Base-by-base conservation (phyloP, 1,140 invertebrate genomes). In the Polypedilum pembai region DNA sequence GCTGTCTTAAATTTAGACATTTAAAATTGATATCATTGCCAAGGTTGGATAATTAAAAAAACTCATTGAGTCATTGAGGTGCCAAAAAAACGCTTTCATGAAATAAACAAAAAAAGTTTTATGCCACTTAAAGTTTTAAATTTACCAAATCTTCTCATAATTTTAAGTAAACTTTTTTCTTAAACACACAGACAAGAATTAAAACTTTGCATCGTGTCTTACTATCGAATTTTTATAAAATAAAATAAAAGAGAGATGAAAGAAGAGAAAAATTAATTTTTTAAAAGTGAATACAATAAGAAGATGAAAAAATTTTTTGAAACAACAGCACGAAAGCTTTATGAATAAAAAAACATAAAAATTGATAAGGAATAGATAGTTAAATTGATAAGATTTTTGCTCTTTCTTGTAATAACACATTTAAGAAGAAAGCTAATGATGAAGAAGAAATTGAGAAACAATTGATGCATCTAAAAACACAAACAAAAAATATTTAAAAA, bases 271-370 rank as follows among this genome's bases (percentile, higher is more conserved):
- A 56, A n/a, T 56, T 56, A 56, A 56, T n/a, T n/a, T 45, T 45
- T 45, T 12, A 45, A 56, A 56, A 56, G n/a, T 56, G 12, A 56
- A 56, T 56, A 56, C 12, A 56, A 45, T 45, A 12, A 56, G n/a
- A 56, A 12, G n/a, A 10, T 45, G 41, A 66, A 20, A 69, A 69
- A 69, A 20, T 20, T 69, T 20, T n/a, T 18, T 18, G 17, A 69
- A 69, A 69, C 65, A 69, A 69, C 65, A 69, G 65, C 65, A 69
- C 17, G 65, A 69, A 69, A 69, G 65, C 65, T 69, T 69, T 69
- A 66, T 69, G 17, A 69, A 69, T 20, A 20, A 69, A 21, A 18
- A 21, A 69, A 66, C 8, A 69, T 8, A 18, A 69, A 18, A 69
- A 20, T 56, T n/a, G 12, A 56, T 56, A 56, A 56, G 12, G 12